Base-by-base conservation (phyloP, 1,140 invertebrate genomes). In the Pantala flavescens region DNA sequence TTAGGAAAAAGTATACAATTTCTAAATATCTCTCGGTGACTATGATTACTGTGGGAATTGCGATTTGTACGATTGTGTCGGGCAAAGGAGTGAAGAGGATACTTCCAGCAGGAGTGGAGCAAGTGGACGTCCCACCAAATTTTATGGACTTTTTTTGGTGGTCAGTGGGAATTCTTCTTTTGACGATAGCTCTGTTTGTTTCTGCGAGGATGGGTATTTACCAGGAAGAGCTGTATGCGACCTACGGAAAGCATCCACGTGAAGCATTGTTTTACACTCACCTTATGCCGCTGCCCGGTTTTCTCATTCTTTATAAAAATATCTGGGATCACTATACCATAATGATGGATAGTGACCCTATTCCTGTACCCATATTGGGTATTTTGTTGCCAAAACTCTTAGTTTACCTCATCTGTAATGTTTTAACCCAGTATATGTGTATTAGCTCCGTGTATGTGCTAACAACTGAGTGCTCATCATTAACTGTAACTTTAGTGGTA, bases 151-250 rank as follows among this genome's bases (percentile, higher is more conserved):
- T 93, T 78, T 90, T 94, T 75, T 94, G 92, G 92, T 94, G 93
- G 93, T 82, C 86, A 75, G 80, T 93, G 70, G 93, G 83, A 82
- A 95, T 99, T 76, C 81, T 84, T 0, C 87, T 98, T 77, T 83
- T 99, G 14, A 94, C 93, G 0, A 86, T 93, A 76, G 95, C 96
- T 0, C 83, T 99, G 43, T 92, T 99, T 76, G 85, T 98, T 74
- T 98, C 97, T 0, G 96, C 98, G 9, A 85, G 93, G 75, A 95
- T 99, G 93, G 98, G 97, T 2, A 95, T 99, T 76, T 98, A 93
- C 82, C 98, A 99, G 85, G 97, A 99, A 84, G 71, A 19, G 23
- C 83, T 99, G 7, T 96, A 96, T 80, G 84, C 85, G 75, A 88
- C 89, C 75, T 91, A 92, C 84, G 97, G 97, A 73, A 99, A 98